A percentile compares a stretch with the other conserved stretches of the same genome.
These are phyloP conservation scores for Silvanus unidentatus DNA, from an alignment of 2,888 invertebrate genomes.

Conservation along the genomic window DNA sequence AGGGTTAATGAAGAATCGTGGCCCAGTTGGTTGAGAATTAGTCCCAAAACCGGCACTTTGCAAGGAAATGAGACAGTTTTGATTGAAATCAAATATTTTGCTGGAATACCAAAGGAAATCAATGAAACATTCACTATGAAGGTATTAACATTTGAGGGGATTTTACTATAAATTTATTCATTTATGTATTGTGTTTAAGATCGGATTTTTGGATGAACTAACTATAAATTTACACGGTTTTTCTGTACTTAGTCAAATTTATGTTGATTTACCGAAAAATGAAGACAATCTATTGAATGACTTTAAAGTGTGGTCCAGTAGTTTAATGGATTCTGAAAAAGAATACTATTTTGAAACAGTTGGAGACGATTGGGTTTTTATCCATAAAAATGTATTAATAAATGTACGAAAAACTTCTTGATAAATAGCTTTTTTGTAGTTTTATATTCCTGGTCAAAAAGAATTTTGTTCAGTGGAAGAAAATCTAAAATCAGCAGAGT, in stretches of 20 bases:
- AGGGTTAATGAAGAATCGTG: slow-evolving; percentile 37
- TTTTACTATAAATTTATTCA: too few species aligned
- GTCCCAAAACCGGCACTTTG: slow-evolving; percentile 43
- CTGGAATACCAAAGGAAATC: slow-evolving; percentile 54
- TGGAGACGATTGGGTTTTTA: slow-evolving; percentile 22
- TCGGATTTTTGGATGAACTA: slow-evolving; percentile 52
- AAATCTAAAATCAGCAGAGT: too few species aligned
- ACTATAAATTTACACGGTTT: slow-evolving; percentile 52
- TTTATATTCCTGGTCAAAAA: too few species aligned
- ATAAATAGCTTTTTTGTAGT: too few species aligned
- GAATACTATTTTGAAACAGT: too few species aligned
- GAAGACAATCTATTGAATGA: background rate
- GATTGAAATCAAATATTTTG: slow-evolving; percentile 49
- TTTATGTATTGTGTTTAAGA: too few species aligned
- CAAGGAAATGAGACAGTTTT: slow-evolving; percentile 44
- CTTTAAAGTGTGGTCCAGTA: background rate
- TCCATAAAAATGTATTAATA: slow-evolving; percentile 18
- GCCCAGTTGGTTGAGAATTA: slow-evolving; percentile 47
- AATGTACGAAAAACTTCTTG: too few species aligned
- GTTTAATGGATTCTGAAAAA: too few species aligned
- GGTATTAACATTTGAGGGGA: background rate
- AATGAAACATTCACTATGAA: slow-evolving; percentile 29
- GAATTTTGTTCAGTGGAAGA: too few species aligned
- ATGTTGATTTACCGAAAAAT: slow-evolving; percentile 32
- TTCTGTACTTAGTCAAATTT: slow-evolving; percentile 56